Evolutionary conservation across 2,113 vertebrate species (phyloP).

Genomic region (Panthera leo): DNA sequence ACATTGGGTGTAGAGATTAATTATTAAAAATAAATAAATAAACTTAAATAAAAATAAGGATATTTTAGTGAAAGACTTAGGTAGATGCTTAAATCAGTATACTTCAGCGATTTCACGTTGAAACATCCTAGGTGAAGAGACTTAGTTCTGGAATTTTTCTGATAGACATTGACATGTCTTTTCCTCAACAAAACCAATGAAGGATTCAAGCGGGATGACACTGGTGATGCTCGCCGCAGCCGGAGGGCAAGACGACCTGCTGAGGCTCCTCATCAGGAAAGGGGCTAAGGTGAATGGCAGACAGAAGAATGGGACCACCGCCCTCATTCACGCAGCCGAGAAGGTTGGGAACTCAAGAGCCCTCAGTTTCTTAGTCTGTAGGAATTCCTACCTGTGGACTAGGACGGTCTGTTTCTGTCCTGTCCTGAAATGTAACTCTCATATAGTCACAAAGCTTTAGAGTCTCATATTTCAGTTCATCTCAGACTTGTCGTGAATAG

Average conservation of each 20-base stretch:
- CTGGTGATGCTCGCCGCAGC: constrained; percentile 96
- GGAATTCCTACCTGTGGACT: not conserved
- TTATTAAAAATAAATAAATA: too few species aligned
- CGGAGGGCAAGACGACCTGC: constrained; percentile 95
- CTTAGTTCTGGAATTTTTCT: constrained; percentile 8
- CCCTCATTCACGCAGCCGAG: constrained; percentile 96
- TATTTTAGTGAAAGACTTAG: not conserved
- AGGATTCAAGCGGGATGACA: constrained; percentile 98
- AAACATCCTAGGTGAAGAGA: not conserved
- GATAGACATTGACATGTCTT: not conserved
- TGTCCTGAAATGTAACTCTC: not conserved
- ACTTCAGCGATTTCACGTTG: not conserved
- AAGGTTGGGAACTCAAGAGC: constrained; percentile 86
- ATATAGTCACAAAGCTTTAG: not conserved
- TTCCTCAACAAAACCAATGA: constrained; percentile 18
- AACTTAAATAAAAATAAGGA: too few species aligned
- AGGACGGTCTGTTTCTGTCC: not conserved
- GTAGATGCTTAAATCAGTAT: not conserved
- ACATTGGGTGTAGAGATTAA: too few species aligned
- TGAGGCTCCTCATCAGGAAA: constrained; percentile 94
- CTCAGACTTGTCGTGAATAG: not conserved
- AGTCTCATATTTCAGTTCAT: not conserved
- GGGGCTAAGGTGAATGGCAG: constrained; percentile 93
- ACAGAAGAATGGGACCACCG: constrained; percentile 96
- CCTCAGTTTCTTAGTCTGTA: not conserved